These are phyloP conservation scores for Panagrolaimus sp. DNA, from an alignment of 1,140 invertebrate species.

Conservation along the genomic window DNA sequence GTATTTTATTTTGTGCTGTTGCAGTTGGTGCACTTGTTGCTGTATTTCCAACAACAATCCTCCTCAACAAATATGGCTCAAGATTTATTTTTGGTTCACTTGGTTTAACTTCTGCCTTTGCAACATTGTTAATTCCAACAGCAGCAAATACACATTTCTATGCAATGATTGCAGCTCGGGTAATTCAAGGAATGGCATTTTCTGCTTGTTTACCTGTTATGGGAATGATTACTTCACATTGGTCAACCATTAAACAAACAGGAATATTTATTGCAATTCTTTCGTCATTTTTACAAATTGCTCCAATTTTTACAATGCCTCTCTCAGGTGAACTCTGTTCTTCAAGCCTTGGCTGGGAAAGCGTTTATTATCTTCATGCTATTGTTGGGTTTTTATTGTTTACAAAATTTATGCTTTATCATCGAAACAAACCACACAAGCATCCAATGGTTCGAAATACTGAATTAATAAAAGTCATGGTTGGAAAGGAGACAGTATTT, in stretches of 20 bases:
- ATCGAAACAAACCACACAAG: conserved; percentile 42
- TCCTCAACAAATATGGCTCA: conserved; percentile 48
- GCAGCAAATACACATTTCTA: conserved; percentile 33
- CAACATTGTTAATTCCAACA: conserved; percentile 48
- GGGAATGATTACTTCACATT: conserved; percentile 40
- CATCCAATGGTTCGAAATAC: conserved; percentile 37
- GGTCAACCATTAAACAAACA: conserved; percentile 45
- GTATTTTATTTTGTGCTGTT: conserved; percentile 51
- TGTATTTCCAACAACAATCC: conserved; percentile 52
- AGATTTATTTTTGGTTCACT: conserved; percentile 31
- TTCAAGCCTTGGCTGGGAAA: conserved; percentile 30
- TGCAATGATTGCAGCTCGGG: conserved; percentile 43
- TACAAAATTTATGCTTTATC: conserved; percentile 47
- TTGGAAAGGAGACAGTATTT: conserved; percentile 42
- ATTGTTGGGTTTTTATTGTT: conserved; percentile 41
- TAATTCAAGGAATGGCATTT: conserved; percentile 39
- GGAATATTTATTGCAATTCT: conserved; percentile 45
- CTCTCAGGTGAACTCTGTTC: conserved; percentile 46
- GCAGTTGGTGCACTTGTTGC: conserved; percentile 54
- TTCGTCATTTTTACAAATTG: conserved; percentile 45
- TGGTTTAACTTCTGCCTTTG: conserved; percentile 42
- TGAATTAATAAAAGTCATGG: conserved; percentile 41
- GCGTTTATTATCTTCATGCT: conserved; percentile 48
- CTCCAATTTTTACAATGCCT: conserved; percentile 51
- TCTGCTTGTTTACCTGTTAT: conserved; percentile 45